Conservation (phyloP, 2,888 invertebrate genomes). For the Oxyscelio sp. region DNA sequence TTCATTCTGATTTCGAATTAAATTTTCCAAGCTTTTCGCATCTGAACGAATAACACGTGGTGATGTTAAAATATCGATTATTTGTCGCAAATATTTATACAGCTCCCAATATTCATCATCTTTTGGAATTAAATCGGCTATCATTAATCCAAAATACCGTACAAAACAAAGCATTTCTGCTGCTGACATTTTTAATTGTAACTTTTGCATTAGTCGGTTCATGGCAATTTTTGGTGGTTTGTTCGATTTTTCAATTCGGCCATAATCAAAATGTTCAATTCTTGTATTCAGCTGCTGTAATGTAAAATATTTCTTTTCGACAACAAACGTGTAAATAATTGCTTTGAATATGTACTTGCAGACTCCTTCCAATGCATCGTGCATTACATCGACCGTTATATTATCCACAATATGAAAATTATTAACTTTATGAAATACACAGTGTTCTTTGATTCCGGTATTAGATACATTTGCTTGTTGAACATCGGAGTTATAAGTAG, state of each 20-base stretch:
- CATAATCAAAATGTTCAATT: slow-evolving; percentile 23
- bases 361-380: too few relatives aligned
- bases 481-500: too few relatives aligned
- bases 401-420: too few relatives aligned
- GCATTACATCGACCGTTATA: too few relatives aligned
- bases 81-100: slow-evolving; percentile 31
- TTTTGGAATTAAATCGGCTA: too few relatives aligned
- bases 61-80: slow-evolving; percentile 19
- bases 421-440: too few relatives aligned
- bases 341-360: slow-evolving; percentile 1
- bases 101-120: slow-evolving; percentile 17
- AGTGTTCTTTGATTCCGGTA: too few relatives aligned
- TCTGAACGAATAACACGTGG: slow-evolving; percentile 1
- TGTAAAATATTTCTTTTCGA: slow-evolving; percentile 32
- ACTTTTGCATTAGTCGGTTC: slow-evolving; percentile 2
- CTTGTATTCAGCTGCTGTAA: slow-evolving; percentile 19
- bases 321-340: slow-evolving; percentile 19
- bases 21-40: slow-evolving; percentile 2
- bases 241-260: slow-evolving; percentile 1
- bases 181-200: too few relatives aligned
- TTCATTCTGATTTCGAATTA: slow-evolving; percentile 2
- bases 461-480: too few relatives aligned
- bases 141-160: too few relatives aligned
- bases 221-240: slow-evolving; percentile 11
- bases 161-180: too few relatives aligned